Percentiles rank a stretch among this genome's conserved stretches.
Evolutionary conservation across 2,888 invertebrate species (phyloP).

Genomic region (Exocentrus adspersus): DNA sequence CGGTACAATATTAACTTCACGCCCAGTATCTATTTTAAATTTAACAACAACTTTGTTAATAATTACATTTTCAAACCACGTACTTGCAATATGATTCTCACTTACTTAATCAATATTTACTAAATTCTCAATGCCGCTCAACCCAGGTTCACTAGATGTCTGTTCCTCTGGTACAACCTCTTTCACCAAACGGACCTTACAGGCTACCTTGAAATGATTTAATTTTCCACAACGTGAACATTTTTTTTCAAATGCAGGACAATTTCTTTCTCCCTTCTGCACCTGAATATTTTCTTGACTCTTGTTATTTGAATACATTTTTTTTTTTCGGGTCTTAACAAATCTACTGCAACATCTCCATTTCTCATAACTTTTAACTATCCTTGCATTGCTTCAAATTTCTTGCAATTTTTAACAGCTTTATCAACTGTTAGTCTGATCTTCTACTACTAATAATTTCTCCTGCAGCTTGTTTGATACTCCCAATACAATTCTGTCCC

Average conservation of each 20-base stretch:
- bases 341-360: too few species aligned
- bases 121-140: too few species aligned
- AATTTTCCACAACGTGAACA: not conserved
- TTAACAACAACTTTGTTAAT: not conserved
- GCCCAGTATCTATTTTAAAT: not conserved
- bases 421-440: not conserved
- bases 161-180: not conserved
- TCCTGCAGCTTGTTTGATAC: too few species aligned
- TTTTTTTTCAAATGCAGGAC: not conserved
- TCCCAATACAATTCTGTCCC: too few species aligned
- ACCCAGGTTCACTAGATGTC: not conserved
- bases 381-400: not conserved
- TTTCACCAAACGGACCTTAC: not conserved
- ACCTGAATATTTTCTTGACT: not conserved
- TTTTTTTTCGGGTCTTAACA: too few species aligned
- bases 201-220: not conserved
- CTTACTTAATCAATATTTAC: not conserved
- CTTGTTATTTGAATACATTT: too few species aligned
- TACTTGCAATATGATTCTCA: not conserved
- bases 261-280: not conserved
- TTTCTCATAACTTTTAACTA: not conserved
- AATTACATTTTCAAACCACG: slow-evolving; percentile 1
- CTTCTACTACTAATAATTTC: too few species aligned
- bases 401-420: not conserved
- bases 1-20: not conserved